Evolutionary conservation across 2,888 invertebrate species (phyloP), one percentile per base, ranked within the genome.

Genomic region (Chouioia cunea): DNA sequence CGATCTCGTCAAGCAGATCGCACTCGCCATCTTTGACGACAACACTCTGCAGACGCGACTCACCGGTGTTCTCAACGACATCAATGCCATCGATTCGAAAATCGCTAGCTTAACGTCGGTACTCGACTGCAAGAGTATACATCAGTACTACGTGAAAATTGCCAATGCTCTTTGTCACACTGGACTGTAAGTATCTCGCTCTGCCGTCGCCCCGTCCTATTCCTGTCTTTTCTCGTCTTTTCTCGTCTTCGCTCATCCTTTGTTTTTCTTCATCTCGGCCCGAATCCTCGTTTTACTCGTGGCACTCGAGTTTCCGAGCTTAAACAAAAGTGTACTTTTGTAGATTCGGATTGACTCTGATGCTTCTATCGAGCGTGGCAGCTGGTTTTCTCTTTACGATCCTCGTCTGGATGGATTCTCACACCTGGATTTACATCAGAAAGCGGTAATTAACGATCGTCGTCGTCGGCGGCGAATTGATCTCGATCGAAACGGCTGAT

Each of bases 371-470:
- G 43, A 93, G 96, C 72, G 90, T 95, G 48, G 91, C 93, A 48
- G 94, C 96, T 44, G 97, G 97, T 14, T 90, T 97, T 76, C 89
- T 97, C 78, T 92, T 97, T 85, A 97, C 97, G 0, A 91, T 96
- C 43, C 91, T 97, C 78, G 97, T 97, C 62, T 94, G 97, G 89
- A 93, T 97, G 65, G 96, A 97, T 83, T 97, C 97, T 4, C 97
- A 97, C 82, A 96, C 97, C 10, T 97, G 97, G 97, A 97, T 97
- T 83, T 96, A 97, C 83, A 96, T 97, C 77, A 91, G 96, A 81
- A 96, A 95, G 87, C 92, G 93, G 96, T 91, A 87, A 89, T 86
- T n/a, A n/a, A 8, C 4, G 71, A 67, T n/a, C n/a, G n/a, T 63
- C 56, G 36, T 14, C 4, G 14, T 2, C 4, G 15, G 14, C 0